phyloP scores from a whole-genome alignment of 2,797 vertebrate species.

The Hapalemur alaotrensis region DNA sequence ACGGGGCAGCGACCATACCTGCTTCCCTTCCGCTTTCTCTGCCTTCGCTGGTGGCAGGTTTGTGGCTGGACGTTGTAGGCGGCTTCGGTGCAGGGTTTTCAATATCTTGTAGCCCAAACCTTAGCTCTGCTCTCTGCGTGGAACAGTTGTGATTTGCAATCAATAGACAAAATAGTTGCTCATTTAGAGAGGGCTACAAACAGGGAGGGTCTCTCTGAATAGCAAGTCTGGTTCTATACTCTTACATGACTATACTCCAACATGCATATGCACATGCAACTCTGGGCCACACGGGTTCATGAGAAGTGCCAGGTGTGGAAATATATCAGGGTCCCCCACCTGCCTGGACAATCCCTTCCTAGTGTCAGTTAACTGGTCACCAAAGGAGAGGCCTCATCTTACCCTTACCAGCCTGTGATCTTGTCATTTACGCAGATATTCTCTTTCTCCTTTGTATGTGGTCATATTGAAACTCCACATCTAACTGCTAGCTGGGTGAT shows the following conservation, averaged over 20 bases:
- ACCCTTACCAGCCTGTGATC: background rate
- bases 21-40: conserved; percentile 28
- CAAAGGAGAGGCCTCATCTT: background rate
- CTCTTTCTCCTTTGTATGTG: background rate
- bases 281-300: background rate
- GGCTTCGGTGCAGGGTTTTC: background rate
- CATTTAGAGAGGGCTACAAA: background rate
- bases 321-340: background rate
- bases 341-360: background rate
- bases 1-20: background rate
- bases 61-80: background rate
- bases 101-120: background rate
- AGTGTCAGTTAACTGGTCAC: background rate
- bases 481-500: conserved; percentile 62
- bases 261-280: fast-evolving
- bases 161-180: background rate
- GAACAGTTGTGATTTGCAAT: background rate
- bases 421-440: background rate
- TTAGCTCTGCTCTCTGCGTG: background rate
- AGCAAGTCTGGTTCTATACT: background rate
- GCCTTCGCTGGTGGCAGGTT: background rate
- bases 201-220: background rate
- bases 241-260: too few relatives aligned
- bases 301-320: background rate
- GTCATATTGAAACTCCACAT: background rate